Conservation (phyloP, 2,888 invertebrate genomes). For the Nemoura dubitans region DNA sequence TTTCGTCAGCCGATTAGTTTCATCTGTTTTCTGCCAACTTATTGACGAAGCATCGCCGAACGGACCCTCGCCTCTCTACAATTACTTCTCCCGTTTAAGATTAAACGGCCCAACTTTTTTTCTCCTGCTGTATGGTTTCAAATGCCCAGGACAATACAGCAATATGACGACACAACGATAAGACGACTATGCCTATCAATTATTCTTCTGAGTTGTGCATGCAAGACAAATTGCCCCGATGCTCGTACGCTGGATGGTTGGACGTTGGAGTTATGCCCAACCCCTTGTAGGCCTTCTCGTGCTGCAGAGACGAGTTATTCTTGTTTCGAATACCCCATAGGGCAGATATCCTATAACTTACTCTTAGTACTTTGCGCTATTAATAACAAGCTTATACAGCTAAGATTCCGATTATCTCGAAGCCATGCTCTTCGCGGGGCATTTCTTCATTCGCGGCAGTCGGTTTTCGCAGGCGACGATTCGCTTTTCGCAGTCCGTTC, state of each 20-base stretch:
- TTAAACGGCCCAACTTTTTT: too few relatives aligned
- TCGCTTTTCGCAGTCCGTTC: constrained; percentile 15
- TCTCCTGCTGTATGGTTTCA: too few relatives aligned
- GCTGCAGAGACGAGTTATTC: constrained; percentile 19
- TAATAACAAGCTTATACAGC: constrained; percentile 13
- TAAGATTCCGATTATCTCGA: constrained; percentile 15
- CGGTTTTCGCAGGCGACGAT: not conserved
- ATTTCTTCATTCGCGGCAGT: too few relatives aligned
- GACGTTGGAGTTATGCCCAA: constrained; percentile 13
- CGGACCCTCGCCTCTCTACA: too few relatives aligned
- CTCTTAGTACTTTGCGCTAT: constrained; percentile 1
- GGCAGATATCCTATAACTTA: constrained; percentile 13
- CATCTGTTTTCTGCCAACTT: too few relatives aligned
- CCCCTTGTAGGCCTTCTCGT: not conserved
- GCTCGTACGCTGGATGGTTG: not conserved
- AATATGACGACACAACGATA: too few relatives aligned
- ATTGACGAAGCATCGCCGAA: too few relatives aligned
- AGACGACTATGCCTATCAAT: constrained; percentile 2
- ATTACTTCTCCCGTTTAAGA: too few relatives aligned
- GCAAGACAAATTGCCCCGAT: constrained; percentile 31
- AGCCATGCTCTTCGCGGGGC: not conserved
- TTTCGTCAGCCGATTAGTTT: too few relatives aligned
- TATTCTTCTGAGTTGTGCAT: not conserved
- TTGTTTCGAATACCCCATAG: constrained; percentile 34
- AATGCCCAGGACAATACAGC: too few relatives aligned